Conservation (phyloP, 2,888 invertebrate species). For the Macrophya annulata region DNA sequence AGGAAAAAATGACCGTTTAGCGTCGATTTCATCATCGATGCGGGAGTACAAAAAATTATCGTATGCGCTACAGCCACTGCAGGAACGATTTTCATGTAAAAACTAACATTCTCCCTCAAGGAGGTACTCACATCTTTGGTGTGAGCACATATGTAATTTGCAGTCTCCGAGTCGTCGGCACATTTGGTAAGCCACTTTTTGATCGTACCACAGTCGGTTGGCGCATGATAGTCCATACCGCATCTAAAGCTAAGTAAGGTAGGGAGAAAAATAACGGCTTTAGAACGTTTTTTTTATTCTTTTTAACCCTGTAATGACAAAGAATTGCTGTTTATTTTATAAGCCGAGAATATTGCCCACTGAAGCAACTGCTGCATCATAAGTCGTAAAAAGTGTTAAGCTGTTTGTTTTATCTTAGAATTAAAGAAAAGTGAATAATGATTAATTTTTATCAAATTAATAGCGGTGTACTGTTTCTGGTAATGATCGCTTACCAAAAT, state of each 20-base stretch:
- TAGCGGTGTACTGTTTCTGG: background rate
- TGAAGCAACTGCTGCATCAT: background rate
- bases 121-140: slow-evolving; percentile 89
- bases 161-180: slow-evolving; percentile 99
- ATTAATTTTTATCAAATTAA: background rate
- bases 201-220: slow-evolving; percentile 97
- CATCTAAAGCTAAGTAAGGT: slow-evolving; percentile 87
- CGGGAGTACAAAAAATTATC: too few relatives aligned
- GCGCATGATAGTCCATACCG: slow-evolving; percentile 98
- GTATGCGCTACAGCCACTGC: too few relatives aligned
- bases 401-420: too few relatives aligned
- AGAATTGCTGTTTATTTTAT: background rate
- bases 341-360: too few relatives aligned
- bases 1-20: too few relatives aligned
- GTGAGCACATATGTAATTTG: slow-evolving; percentile 99
- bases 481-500: slow-evolving; percentile 87
- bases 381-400: too few relatives aligned
- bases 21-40: too few relatives aligned
- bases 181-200: slow-evolving; percentile 99
- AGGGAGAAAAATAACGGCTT: background rate
- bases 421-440: too few relatives aligned
- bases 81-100: too few relatives aligned
- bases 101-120: background rate
- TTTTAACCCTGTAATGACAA: background rate
- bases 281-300: background rate